Percentiles rank a stretch among this genome's conserved stretches.
Conservation (phyloP, 2,888 invertebrate species). For the Epinotia ramella region DNA sequence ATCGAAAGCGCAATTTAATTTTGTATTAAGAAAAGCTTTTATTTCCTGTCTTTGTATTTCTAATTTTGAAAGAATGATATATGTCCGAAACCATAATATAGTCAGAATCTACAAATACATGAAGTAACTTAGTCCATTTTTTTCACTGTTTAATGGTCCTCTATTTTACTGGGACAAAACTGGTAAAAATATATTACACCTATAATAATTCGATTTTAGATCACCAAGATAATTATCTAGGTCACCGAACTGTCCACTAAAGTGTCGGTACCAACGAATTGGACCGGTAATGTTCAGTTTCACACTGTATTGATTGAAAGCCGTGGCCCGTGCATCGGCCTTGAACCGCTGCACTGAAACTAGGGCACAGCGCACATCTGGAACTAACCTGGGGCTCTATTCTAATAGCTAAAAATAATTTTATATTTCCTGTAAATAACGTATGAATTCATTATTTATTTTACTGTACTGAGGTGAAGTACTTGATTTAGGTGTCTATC, state of each 20-base stretch:
- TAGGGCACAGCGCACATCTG: conserved; percentile 30
- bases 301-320: conserved; percentile 36
- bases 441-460: too few relatives aligned
- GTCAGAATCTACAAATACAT: not conserved
- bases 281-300: conserved; percentile 22
- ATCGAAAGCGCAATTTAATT: too few relatives aligned
- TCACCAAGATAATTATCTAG: not conserved
- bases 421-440: not conserved
- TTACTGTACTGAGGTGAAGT: too few relatives aligned
- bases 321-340: conserved; percentile 43
- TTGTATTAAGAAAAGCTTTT: too few relatives aligned
- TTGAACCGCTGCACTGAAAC: conserved; percentile 47
- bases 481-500: not conserved
- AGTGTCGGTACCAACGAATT: not conserved
- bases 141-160: not conserved
- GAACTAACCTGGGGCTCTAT: conserved; percentile 7
- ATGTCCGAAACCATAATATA: not conserved
- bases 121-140: not conserved
- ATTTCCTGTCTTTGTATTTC: too few relatives aligned
- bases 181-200: not conserved
- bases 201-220: not conserved
- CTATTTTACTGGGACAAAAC: not conserved
- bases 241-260: not conserved
- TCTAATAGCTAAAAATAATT: not conserved
- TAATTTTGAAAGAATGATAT: too few relatives aligned